Percentiles rank a stretch among this genome's conserved stretches.
Conservation (phyloP, 2,113 vertebrate species). For the Cichladusa arquata region DNA sequence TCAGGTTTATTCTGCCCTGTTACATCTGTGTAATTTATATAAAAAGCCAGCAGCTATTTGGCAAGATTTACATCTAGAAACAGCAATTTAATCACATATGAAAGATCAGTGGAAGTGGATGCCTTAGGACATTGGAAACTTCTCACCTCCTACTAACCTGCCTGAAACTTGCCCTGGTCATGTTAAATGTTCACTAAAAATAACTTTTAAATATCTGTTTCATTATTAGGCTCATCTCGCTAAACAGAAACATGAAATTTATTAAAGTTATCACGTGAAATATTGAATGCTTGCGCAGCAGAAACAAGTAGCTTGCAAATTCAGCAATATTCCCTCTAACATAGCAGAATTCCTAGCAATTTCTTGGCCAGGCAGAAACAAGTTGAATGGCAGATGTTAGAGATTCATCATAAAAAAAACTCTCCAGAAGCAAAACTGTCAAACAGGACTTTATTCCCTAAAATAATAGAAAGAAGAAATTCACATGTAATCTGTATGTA, state of each 20-base stretch:
- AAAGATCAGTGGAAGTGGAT: not conserved
- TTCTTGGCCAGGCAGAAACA: not conserved
- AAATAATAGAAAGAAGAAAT: not conserved
- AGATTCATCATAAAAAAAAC: not conserved
- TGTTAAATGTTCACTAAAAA: conserved; percentile 7
- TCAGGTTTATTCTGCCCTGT: conserved; percentile 1
- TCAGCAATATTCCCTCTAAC: conserved; percentile 24
- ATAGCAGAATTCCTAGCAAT: not conserved
- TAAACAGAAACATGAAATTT: not conserved
- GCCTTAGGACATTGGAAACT: conserved; percentile 31
- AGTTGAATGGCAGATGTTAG: not conserved
- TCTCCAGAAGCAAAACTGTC: not conserved
- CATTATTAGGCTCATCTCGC: not conserved
- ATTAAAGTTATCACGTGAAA: not conserved
- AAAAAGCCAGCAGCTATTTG: conserved; percentile 42
- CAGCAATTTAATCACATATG: conserved; percentile 19
- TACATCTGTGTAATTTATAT: conserved; percentile 23
- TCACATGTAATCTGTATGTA: accelerated
- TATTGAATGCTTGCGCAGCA: conserved; percentile 45
- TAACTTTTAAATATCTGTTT: conserved; percentile 11
- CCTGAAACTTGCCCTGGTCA: conserved; percentile 27
- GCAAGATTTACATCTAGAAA: conserved; percentile 39
- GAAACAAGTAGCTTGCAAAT: conserved; percentile 23
- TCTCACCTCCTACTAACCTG: conserved; percentile 45
- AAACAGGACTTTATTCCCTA: not conserved